Evolutionary conservation across 2,797 vertebrate species (phyloP).

Genomic region (Mus spretus): DNA sequence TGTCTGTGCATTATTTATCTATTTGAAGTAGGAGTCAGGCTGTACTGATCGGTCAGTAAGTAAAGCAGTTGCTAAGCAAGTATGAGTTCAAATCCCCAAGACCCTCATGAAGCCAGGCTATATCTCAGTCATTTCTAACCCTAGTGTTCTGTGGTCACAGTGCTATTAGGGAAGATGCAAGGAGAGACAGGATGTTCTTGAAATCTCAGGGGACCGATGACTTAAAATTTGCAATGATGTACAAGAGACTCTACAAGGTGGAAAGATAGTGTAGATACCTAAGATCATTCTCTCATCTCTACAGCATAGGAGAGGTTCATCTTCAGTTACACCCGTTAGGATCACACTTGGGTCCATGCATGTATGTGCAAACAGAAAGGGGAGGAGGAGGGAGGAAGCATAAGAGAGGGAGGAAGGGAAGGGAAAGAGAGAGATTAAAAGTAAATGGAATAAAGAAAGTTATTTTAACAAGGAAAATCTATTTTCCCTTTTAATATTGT

Average conservation of each 20-base stretch:
- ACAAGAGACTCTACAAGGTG: neutral
- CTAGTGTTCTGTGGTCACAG: neutral
- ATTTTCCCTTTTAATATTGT: neutral
- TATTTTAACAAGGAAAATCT: neutral
- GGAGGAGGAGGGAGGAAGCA: neutral
- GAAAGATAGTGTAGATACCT: neutral
- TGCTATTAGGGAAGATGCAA: neutral
- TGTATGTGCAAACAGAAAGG: neutral
- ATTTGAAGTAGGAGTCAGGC: no score
- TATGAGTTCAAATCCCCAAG: neutral
- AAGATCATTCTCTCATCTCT: neutral
- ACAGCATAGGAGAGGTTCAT: neutral
- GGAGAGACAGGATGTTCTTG: neutral
- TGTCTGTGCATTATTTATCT: neutral
- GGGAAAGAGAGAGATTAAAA: neutral
- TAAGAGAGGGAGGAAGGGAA: neutral
- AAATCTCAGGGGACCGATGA: neutral
- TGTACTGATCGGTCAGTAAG: neutral
- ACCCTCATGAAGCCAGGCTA: rapidly evolving
- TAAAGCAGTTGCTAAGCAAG: neutral
- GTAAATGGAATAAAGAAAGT: no score
- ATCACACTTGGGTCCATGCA: neutral
- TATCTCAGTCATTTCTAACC: neutral
- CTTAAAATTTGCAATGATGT: neutral
- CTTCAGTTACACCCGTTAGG: neutral